Evolutionary conservation across 2,888 invertebrate genomes (phyloP), one percentile per base, ranked within the genome.

Genomic region (Lymantria monacha): DNA sequence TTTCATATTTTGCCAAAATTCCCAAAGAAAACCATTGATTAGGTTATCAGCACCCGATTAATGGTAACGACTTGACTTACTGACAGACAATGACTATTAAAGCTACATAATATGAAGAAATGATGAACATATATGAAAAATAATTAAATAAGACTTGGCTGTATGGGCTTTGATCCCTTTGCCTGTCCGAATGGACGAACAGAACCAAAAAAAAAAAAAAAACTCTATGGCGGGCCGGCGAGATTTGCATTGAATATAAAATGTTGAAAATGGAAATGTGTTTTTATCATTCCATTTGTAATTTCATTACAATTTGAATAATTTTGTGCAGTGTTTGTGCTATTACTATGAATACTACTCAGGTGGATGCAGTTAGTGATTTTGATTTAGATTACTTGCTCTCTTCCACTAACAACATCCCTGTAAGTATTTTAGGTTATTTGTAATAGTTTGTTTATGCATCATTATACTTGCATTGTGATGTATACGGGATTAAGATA

Each of bases 321-420:
- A 14, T 14, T 3, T 10, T 14, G 41, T 41, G 42, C 22, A 9
- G 30, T 42, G 11, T 30, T 3, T n/a, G 22, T 42, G 33, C 44
- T 40, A 43, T 15, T 9, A 66, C 11, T 36, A 70, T 70, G 70
- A 45, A 51, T 57, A 52, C 59, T 22, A 12, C 61, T 0, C 59
- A 47, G 15, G 58, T 63, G 7, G 63, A 70, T 41, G 55, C 69
- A 31, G 57, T 81, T 43, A 63, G 78, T 1, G 76, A 81, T 58
- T 86, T 87, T 74, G 84, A 85, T 61, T 66, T 86, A 42, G 74
- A 79, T 61, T 74, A 75, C 53, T 66, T 85, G 11, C 70, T 72
- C n/a, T 71, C 76, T 52, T 51, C 71, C 49, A 49, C 72, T 42
- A 63, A 57, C 46, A 70, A 63, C 55, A 61, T 63, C 51, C 56